Evolutionary conservation across 1,140 invertebrate species (phyloP), one percentile per base, ranked within the genome.

Genomic region (Caerostris extrusa): DNA sequence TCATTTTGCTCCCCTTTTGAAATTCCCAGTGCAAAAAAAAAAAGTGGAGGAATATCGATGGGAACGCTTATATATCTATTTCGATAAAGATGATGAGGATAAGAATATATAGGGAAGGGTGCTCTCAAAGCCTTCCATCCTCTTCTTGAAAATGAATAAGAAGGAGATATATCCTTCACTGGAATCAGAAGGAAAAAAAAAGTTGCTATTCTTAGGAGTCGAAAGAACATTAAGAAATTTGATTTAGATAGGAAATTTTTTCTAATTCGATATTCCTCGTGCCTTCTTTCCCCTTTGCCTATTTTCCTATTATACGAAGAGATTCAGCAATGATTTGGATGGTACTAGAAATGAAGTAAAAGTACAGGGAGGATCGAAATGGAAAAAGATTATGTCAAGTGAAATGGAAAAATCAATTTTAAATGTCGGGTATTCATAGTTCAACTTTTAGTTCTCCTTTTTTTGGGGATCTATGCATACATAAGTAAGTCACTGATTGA

Each of bases 1-100:
- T 92, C 90, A 92, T 92, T 92, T 92, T 92, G n/a, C 90, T 81
- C 50, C 53, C 19, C 60, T 64, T 85, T 83, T 64, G 8, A 55
- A 69, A 83, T 69, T 58, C 34, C 12, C 3, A 14, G 10, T 69
- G 34, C 10, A 67, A 55, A 5, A 91, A 58, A 82, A 71, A 56
- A n/a, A n/a, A n/a, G n/a, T 12, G 17, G 2, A 34, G 34, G 10
- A 71, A 92, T 92, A 85, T 92, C 81, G 81, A 92, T 85, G 34
- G 90, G 17, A 92, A 85, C 56, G 60, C 58, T 92, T 85, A 85
- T 92, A 85, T 92, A 92, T 92, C 81, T 92, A 92, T 92, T 92
- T 92, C 61, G 90, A 92, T 92, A 85, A 92, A 60, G 85, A 91
- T 85, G 90, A 92, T 92, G 71, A 77, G 90, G 60, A 92, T 92